Base-by-base conservation (phyloP, 2,113 vertebrate species). In the Burhinus bistriatus region DNA sequence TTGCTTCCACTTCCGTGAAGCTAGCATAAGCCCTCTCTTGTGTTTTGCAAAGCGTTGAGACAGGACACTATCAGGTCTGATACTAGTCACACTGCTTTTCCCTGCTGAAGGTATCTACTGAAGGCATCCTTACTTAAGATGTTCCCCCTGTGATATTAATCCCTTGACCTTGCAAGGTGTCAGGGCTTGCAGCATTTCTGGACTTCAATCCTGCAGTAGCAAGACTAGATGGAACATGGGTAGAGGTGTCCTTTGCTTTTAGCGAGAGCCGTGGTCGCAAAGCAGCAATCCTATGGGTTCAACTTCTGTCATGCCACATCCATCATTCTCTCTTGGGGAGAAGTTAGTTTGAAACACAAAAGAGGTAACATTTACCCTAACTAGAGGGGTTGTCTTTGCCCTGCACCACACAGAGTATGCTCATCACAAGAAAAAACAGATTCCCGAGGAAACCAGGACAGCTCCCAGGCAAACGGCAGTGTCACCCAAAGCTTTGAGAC, bases 361-460 rank as follows among this genome's bases (percentile, higher is more conserved):
- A 36, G 32, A 52, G 32, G 32, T 52, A 45, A 36, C 34, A 38
- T 61, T 36, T 36, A 52, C 26, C 32, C 26, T 52, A 42, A 59
- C 36, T 26, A 38, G 26, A 16, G 36, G 2, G 0, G 17, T n/a
- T 72, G 19, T 15, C 58, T 72, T 72, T 1, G 1, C 29, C 49
- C n/a, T 40, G 66, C 49, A 64, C 18, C 47, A 62, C 17, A 27
- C 57, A 59, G 44, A 18, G 11, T 0, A 2, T 29, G 38, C 15
- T 22, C 47, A 51, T 49, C 19, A 47, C 47, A 79, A 61, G 57
- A 70, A 47, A 34, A 70, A 27, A 61, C 5, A 70, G 18, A 40
- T 47, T 40, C 29, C n/a, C 1, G 0, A 34, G 42, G n/a, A 64
- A 72, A 61, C 16, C 38, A 55, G 27, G 45, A 59, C 38, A 76